A percentile compares a stretch with the other conserved stretches of the same genome.
Conservation (phyloP, 2,113 vertebrate genomes). For the Labeo rohita region DNA sequence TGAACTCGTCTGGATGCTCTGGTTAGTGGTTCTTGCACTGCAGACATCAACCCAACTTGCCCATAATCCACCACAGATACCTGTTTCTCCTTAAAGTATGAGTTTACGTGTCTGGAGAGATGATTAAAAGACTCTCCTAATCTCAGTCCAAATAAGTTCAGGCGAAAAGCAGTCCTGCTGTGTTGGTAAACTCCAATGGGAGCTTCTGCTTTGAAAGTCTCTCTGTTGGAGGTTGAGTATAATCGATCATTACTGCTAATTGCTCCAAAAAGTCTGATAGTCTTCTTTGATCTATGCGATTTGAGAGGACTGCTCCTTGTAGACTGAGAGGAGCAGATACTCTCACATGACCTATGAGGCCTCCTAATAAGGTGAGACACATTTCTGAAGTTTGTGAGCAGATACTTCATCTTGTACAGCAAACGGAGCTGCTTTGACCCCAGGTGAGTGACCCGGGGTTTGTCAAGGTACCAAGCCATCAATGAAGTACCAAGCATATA, state of each 20-base stretch:
- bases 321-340: slow-evolving; percentile 36
- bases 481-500: slow-evolving; percentile 11
- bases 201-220: slow-evolving; percentile 63
- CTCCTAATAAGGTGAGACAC: slow-evolving; percentile 46
- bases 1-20: slow-evolving; percentile 50
- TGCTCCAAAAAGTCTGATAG: slow-evolving; percentile 11
- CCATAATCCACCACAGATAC: background rate
- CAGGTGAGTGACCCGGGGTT: slow-evolving; percentile 45
- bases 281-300: slow-evolving; percentile 34
- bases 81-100: slow-evolving; percentile 66
- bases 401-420: slow-evolving; percentile 63
- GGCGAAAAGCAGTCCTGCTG: slow-evolving; percentile 46
- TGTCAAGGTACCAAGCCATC: slow-evolving; percentile 62
- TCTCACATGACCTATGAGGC: slow-evolving; percentile 38
- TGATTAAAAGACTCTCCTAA: slow-evolving; percentile 66
- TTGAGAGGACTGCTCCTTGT: slow-evolving; percentile 36
- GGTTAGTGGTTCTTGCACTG: slow-evolving; percentile 42
- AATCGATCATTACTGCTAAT: slow-evolving; percentile 44
- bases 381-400: slow-evolving; percentile 60
- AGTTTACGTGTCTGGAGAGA: slow-evolving; percentile 67
- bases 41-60: slow-evolving; percentile 12
- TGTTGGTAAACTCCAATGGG: slow-evolving; percentile 66
- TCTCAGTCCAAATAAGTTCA: slow-evolving; percentile 51
- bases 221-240: slow-evolving; percentile 63
- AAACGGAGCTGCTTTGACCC: slow-evolving; percentile 55